Percentiles rank a stretch among this genome's conserved stretches.
These are phyloP conservation scores for Calameuta filiformis DNA, from an alignment of 2,888 invertebrate species.

Conservation along the genomic window DNA sequence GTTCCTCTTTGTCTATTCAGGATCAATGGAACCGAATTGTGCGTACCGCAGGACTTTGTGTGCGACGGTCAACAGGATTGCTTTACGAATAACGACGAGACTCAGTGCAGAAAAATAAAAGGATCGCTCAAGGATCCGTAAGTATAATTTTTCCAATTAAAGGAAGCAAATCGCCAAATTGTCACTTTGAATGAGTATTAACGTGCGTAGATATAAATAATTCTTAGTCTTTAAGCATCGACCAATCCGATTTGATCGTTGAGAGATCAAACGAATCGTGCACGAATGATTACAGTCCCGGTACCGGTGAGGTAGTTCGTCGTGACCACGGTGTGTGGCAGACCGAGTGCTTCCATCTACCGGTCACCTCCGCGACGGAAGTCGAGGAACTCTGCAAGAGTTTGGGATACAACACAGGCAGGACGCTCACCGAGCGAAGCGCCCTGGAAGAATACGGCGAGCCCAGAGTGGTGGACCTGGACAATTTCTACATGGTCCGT, in stretches of 20 bases:
- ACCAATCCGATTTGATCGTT: background rate
- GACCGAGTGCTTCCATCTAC: slow-evolving; percentile 73
- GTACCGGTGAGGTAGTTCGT: slow-evolving; percentile 76
- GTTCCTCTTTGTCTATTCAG: background rate
- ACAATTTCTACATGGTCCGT: slow-evolving; percentile 48
- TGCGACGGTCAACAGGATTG: slow-evolving; percentile 84
- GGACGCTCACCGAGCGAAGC: slow-evolving; percentile 27
- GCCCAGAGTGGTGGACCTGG: slow-evolving; percentile 5
- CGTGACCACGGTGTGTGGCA: slow-evolving; percentile 79
- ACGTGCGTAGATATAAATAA: background rate
- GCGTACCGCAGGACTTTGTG: slow-evolving; percentile 79
- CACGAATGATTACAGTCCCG: slow-evolving; percentile 62
- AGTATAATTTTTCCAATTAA: slow-evolving; percentile 24
- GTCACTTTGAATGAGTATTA: background rate
- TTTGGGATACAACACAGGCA: slow-evolving; percentile 72
- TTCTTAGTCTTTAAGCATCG: background rate
- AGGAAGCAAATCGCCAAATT: background rate
- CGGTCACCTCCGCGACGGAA: slow-evolving; percentile 47
- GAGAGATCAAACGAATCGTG: background rate
- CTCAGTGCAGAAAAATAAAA: slow-evolving; percentile 71
- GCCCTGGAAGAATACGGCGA: slow-evolving; percentile 17
- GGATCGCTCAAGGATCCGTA: slow-evolving; percentile 52
- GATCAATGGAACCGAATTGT: slow-evolving; percentile 52
- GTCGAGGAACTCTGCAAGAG: slow-evolving; percentile 73
- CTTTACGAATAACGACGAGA: slow-evolving; percentile 79